These are phyloP conservation scores for Idris sp. DNA, from an alignment of 1,140 invertebrate species.

Conservation along the genomic window DNA sequence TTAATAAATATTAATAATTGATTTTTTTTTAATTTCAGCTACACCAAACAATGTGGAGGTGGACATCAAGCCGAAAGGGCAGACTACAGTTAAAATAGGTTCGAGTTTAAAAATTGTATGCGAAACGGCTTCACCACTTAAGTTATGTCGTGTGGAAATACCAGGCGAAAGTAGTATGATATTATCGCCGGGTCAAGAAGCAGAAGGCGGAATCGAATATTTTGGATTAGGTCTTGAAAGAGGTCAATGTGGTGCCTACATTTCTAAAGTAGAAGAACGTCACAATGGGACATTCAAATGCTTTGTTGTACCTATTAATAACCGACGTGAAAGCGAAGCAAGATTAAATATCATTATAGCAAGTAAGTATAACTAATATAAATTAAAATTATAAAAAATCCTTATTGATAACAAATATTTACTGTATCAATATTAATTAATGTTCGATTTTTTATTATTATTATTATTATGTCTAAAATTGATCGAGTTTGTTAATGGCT, in stretches of 20 bases:
- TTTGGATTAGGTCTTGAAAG: conserved; percentile 78
- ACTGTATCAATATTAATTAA: no score
- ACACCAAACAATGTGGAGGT: conserved; percentile 59
- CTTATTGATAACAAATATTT: no score
- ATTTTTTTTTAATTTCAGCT: no score
- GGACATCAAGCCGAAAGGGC: conserved; percentile 68
- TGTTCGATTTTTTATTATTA: no score
- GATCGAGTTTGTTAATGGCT: no score
- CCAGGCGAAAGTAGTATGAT: conserved; percentile 71
- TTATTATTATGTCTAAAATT: no score
- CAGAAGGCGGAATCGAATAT: conserved; percentile 77
- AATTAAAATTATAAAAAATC: no score
- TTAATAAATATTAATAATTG: no score
- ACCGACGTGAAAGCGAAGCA: conserved; percentile 71
- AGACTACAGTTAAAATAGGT: conserved; percentile 69
- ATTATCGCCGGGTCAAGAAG: conserved; percentile 63
- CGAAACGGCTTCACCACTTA: conserved; percentile 69
- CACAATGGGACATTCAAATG: conserved; percentile 85
- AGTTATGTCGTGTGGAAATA: conserved; percentile 78
- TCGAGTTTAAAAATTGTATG: conserved; percentile 77
- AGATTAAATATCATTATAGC: conserved; percentile 83
- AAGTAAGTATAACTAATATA: no score
- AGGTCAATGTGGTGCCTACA: conserved; percentile 84
- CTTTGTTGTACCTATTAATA: conserved; percentile 77
- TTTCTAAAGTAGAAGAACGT: conserved; percentile 80